Base-by-base conservation (phyloP, 2,113 vertebrate species). In the Eidolon helvum region DNA sequence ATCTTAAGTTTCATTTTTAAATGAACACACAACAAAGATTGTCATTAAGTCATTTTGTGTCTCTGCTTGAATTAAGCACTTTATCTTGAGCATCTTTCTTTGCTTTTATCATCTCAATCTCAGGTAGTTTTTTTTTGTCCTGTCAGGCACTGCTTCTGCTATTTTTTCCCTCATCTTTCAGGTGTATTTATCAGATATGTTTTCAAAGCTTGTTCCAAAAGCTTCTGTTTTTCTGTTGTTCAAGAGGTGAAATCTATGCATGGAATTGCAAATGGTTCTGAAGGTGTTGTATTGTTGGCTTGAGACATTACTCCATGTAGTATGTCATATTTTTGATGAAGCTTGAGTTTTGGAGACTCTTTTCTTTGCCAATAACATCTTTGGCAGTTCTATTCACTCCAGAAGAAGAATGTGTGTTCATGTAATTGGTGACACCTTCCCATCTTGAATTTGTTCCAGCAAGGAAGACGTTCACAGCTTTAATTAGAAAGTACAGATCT, bases 101-200 rank as follows among this genome's bases (percentile, higher is more conserved):
- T 7, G 99, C 99, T 98, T 99, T 99, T 75, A 99, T 99, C 99
- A 99, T 99, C 98, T 99, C 99, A 98, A 99, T 96, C 99, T 99
- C 99, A 99, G 99, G 97, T 99, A 99, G 98, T 99, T 86, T 99
- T 99, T 98, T 99, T 99, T 97, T 97, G 97, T 99, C 43, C 99
- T 98, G 92, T 98, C 99, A 3, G 99, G 99, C 45, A 99, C 99
- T 10, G 98, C 98, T 28, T 97, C 99, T 40, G 99, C 99, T 72
- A 99, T 99, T 98, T 99, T 99, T 89, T 99, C 4, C 99, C 99
- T 43, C 99, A 99, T 30, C 99, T 98, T 98, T 99, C 99, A 0
- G 99, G 97, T 18, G 99, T 99, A 98, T 98, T 99, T 71, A 99
- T 99, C 3, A 99, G 99, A 91, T 98, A 99, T 14, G 99, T 99